Evolutionary conservation across 53 echinoderm and acorn worm species (phyloP), one percentile per base, ranked within the genome.

Genomic region (Patiria pectinifera): DNA sequence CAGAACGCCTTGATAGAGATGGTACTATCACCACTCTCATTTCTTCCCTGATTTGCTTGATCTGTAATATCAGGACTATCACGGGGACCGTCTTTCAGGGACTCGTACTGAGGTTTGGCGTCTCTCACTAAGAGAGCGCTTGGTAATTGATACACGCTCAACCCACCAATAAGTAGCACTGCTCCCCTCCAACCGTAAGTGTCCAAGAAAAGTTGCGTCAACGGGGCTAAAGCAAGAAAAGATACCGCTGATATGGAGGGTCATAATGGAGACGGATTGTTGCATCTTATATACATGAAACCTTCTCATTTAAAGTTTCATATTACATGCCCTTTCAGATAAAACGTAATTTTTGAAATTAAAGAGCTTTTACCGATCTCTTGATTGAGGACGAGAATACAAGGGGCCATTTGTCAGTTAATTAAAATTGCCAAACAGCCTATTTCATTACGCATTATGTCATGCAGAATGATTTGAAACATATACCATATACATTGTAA

Each of bases 151-250:
- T 80, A 49, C 46, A 45, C 2, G 5, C 80, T 11, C 0, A 80
- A 7, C 48, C 80, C 80, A 80, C 15, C 48, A 18, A 80, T 18
- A 15, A 80, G 80, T 15, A 80, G 5, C 14, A 46, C 43, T 18
- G 83, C 60, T 59, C 59, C 83, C 23, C 83, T 59, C 83, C 83
- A 83, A 23, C 83, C 83, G 21, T 83, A 83, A 5, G 83, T 83
- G 60, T 83, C 83, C n/a, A 83, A 62, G 61, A 83, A 83, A 6
- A 83, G 60, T 25, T 83, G 83, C 25, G 26, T 48, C 83, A 83
- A 2, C 11, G 83, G 83, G 14, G 83, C 83, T 2, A 83, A 60
- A 12, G 21, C 26, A 11, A 83, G 59, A 60, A 83, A 3, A 2
- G 83, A 62, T 7, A 83, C 4, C 2, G 61, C 83, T 35, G 35